Conservation (phyloP, 1,140 invertebrate genomes). For the Goniozus legneri region DNA sequence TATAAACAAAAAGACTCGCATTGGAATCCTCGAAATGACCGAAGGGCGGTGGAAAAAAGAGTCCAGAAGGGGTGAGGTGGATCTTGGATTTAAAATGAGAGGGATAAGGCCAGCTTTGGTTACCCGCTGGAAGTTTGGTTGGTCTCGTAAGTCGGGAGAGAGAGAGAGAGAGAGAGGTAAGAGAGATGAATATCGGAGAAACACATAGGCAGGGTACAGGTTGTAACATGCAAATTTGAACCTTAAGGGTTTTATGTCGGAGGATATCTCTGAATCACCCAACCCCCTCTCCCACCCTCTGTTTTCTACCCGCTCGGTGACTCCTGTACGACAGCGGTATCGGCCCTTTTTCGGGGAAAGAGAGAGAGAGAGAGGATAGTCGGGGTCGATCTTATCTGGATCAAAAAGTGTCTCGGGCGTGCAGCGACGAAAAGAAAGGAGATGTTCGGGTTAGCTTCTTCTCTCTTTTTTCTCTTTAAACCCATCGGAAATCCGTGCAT, state of each 20-base stretch:
- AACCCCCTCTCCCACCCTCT: conserved; percentile 22
- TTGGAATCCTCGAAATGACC: conserved; percentile 41
- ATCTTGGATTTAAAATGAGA: conserved; percentile 48
- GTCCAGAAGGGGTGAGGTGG: conserved; percentile 7
- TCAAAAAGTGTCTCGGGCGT: conserved; percentile 39
- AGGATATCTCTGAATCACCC: conserved; percentile 52
- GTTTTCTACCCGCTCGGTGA: conserved; percentile 15
- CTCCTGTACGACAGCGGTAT: neutral
- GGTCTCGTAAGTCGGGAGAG: no score
- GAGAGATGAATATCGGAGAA: no score
- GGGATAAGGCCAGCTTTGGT: conserved; percentile 37
- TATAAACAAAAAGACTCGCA: conserved; percentile 48
- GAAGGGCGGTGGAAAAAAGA: conserved; percentile 21
- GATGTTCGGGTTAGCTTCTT: conserved; percentile 8
- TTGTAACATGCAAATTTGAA: conserved; percentile 56
- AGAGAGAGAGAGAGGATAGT: no score
- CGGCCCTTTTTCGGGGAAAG: no score
- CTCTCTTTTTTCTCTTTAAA: conserved; percentile 8
- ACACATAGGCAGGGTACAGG: conserved; percentile 31
- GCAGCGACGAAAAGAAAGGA: conserved; percentile 17
- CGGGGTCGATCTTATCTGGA: conserved; percentile 38
- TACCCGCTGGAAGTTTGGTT: no score
- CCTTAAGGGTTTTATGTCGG: conserved; percentile 54
- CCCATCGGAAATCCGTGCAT: no score
- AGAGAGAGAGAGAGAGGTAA: no score